Base-by-base conservation (phyloP, 2,113 vertebrate genomes). In the pig (Sus scrofa) region DNA sequence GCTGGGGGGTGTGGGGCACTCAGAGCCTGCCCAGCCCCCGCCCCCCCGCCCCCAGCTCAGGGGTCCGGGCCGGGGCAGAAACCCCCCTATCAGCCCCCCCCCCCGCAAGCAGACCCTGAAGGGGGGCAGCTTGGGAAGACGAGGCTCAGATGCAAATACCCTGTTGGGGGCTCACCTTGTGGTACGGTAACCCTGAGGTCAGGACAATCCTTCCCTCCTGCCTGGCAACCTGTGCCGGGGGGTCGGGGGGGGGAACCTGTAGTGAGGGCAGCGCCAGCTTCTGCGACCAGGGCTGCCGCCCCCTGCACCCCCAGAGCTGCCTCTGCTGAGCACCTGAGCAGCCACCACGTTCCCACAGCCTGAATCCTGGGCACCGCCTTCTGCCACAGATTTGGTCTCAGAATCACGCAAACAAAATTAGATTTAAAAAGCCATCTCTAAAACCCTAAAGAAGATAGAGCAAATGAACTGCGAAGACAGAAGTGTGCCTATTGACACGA, bases 161-260 rank as follows among this genome's bases (percentile, higher is more conserved):
- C 32, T 15, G 19, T 0, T 37, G 52, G 63, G 78, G 3, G 96
- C 99, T 99, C 98, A 99, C 99, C 91, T 98, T 98, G 84, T 99
- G 99, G 97, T 99, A 99, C 0, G 99, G 99, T 63, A 99, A 98
- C 60, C 99, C 99, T 77, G 99, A 99, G 27, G 99, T 99, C 96
- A 99, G 99, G 96, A 99, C 99, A 92, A 99, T 94, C 68, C 99
- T 98, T 75, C 98, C 98, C 94, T 99, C 99, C 75, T 97, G 96
- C 52, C 98, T 98, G 82, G 99, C 99, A 56, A 99, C 98, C 99
- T 99, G 98, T 24, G 54, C 9, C 0, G 58, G 63, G 98, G n/a
- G n/a, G n/a, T n/a, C n/a, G n/a, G n/a, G n/a, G n/a, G n/a, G n/a
- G 96, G 97, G 71, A 34, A 79, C 2, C 1, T 3, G 12, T 4